Conservation (phyloP, 2,113 vertebrate genomes). For the Scomber scombrus region DNA sequence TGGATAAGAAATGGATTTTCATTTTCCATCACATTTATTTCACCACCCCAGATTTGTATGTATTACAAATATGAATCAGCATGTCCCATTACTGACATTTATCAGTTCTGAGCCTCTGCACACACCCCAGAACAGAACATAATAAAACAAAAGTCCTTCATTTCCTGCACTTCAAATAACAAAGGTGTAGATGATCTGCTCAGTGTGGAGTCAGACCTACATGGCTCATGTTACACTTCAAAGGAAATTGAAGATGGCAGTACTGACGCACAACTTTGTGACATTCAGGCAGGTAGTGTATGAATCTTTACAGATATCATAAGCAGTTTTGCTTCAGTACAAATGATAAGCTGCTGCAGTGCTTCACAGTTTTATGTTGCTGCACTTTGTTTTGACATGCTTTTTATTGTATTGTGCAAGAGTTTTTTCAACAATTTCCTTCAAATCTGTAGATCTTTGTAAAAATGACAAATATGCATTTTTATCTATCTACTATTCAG, state of each 20-base stretch:
- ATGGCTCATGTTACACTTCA: constrained; percentile 26
- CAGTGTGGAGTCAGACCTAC: constrained; percentile 12
- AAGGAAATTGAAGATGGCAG: constrained; percentile 44
- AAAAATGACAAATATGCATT: too few relatives aligned
- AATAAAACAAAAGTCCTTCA: not conserved
- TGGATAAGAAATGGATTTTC: too few relatives aligned
- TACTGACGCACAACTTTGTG: constrained; percentile 25
- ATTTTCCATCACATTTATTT: too few relatives aligned
- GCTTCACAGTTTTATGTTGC: not conserved
- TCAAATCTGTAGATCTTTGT: not conserved
- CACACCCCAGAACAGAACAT: not conserved
- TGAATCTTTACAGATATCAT: constrained; percentile 24
- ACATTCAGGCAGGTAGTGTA: not conserved
- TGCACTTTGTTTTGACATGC: not conserved
- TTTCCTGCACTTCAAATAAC: constrained; percentile 13
- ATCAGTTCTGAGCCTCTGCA: not conserved
- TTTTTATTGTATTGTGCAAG: not conserved
- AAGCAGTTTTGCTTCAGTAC: constrained; percentile 3
- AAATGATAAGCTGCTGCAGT: constrained; percentile 19
- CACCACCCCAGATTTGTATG: too few relatives aligned
- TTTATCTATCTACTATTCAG: too few relatives aligned
- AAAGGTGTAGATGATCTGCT: constrained; percentile 29
- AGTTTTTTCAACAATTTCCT: too few relatives aligned
- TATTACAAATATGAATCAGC: not conserved
- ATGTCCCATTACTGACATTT: not conserved